A percentile compares a stretch with the other conserved stretches of the same genome.
phyloP scores from a whole-genome alignment of 2,797 vertebrate species.

The Pristis pectinata region DNA sequence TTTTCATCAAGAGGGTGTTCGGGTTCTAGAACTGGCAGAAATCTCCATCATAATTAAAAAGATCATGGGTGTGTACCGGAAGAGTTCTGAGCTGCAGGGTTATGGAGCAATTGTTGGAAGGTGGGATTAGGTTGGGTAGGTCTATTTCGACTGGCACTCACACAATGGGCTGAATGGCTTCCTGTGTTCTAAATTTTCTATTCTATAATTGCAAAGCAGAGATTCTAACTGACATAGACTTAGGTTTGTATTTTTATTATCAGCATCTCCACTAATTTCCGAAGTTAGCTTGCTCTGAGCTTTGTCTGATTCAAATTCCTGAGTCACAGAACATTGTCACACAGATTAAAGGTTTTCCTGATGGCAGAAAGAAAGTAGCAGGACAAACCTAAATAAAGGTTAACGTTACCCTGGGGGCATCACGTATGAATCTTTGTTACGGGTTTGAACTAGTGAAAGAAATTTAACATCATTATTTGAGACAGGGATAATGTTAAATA shows the following conservation, averaged over 20 bases:
- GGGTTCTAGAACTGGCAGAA: no score
- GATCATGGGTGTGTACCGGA: no score
- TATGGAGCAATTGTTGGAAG: no score
- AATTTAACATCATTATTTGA: conserved; percentile 26
- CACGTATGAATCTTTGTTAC: conserved; percentile 8
- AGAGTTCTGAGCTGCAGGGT: no score
- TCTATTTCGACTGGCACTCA: no score
- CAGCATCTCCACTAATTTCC: neutral
- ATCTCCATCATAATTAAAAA: no score
- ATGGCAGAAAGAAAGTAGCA: conserved; percentile 26
- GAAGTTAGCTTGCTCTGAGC: neutral
- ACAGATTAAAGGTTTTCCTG: conserved; percentile 27
- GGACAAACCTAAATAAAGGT: conserved; percentile 34
- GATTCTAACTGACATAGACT: neutral
- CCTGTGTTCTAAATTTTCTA: no score
- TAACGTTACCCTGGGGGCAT: conserved; percentile 8
- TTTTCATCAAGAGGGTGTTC: no score
- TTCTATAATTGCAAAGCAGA: no score
- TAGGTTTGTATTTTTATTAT: neutral
- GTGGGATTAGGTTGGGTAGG: no score
- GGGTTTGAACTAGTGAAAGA: conserved; percentile 7
- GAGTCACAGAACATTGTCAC: neutral
- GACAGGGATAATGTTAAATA: neutral
- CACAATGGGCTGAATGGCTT: no score
- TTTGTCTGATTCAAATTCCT: neutral